A percentile compares a stretch with the other conserved stretches of the same genome.
Evolutionary conservation across 2,797 vertebrate species (phyloP).

Genomic region (Yasuhikotakia modesta): DNA sequence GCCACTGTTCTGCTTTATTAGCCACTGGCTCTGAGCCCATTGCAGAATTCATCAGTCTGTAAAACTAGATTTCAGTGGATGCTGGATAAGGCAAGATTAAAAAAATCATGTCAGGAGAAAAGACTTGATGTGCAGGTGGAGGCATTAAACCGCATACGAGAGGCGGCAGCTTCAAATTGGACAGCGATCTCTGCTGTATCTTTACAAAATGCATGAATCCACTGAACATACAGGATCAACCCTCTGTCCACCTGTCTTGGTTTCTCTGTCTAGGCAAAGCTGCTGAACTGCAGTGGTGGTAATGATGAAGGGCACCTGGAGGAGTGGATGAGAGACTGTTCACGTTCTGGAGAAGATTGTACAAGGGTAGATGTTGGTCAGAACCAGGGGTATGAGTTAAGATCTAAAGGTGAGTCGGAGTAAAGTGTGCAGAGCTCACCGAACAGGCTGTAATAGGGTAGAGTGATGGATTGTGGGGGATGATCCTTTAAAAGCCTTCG

Average conservation of each 20-base stretch:
- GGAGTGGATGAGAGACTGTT: constrained; percentile 30
- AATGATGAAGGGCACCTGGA: constrained; percentile 42
- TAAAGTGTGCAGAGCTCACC: constrained; percentile 27
- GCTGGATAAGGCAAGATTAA: constrained; percentile 66
- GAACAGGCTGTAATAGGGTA: constrained; percentile 33
- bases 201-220: constrained; percentile 74
- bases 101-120: constrained; percentile 67
- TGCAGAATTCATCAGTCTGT: constrained; percentile 33
- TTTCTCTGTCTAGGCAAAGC: constrained; percentile 53
- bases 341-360: constrained; percentile 30
- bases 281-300: constrained; percentile 33
- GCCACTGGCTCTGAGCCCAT: constrained; percentile 30
- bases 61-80: constrained; percentile 47
- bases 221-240: constrained; percentile 52
- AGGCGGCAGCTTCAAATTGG: constrained; percentile 70
- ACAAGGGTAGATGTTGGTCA: constrained; percentile 24
- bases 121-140: constrained; percentile 56
- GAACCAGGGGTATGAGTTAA: constrained; percentile 39
- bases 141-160: constrained; percentile 69
- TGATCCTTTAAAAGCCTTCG: constrained; percentile 76
- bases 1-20: constrained; percentile 42
- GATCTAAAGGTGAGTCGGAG: constrained; percentile 44
- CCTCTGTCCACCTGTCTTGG: constrained; percentile 35
- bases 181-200: constrained; percentile 58
- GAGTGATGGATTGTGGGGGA: constrained; percentile 18